A percentile compares a stretch with the other conserved stretches of the same genome.
These are phyloP conservation scores for Apis laboriosa DNA, from an alignment of 1,140 invertebrate species.

Conservation along the genomic window DNA sequence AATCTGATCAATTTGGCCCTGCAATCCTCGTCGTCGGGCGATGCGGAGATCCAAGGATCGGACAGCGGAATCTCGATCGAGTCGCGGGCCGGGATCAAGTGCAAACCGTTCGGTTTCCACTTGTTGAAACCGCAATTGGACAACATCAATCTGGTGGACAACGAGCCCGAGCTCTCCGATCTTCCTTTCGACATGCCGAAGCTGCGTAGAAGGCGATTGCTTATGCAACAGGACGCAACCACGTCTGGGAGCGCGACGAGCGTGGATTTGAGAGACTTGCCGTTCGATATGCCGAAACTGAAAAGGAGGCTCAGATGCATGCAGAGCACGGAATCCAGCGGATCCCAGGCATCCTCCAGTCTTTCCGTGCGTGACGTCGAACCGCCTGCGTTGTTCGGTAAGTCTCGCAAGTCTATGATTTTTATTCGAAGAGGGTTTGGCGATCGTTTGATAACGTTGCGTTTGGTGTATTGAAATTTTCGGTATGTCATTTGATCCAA, in stretches of 20 bases:
- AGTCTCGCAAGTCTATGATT: slow-evolving; percentile 34
- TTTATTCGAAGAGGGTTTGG: neutral
- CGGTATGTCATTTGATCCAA: no score
- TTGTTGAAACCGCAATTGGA: slow-evolving; percentile 81
- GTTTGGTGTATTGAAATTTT: no score
- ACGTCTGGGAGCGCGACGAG: slow-evolving; percentile 87
- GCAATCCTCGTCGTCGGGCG: slow-evolving; percentile 83
- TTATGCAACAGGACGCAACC: slow-evolving; percentile 82
- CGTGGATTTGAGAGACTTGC: slow-evolving; percentile 89
- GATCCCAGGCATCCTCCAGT: slow-evolving; percentile 89
- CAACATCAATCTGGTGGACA: slow-evolving; percentile 78
- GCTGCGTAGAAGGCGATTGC: slow-evolving; percentile 85
- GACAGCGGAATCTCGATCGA: slow-evolving; percentile 93
- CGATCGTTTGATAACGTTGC: no score
- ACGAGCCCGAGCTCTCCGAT: slow-evolving; percentile 85
- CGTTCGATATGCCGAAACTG: slow-evolving; percentile 95
- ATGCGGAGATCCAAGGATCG: slow-evolving; percentile 89
- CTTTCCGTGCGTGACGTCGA: slow-evolving; percentile 88
- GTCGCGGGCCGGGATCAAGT: slow-evolving; percentile 88
- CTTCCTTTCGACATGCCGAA: slow-evolving; percentile 96
- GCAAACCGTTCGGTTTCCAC: slow-evolving; percentile 81
- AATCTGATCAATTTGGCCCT: slow-evolving; percentile 87
- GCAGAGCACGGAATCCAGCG: slow-evolving; percentile 84
- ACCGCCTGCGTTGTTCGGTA: slow-evolving; percentile 78
- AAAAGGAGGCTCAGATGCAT: slow-evolving; percentile 85